Evolutionary conservation across 2,797 vertebrate genomes (phyloP).

Genomic region (Megaceryle alcyon): DNA sequence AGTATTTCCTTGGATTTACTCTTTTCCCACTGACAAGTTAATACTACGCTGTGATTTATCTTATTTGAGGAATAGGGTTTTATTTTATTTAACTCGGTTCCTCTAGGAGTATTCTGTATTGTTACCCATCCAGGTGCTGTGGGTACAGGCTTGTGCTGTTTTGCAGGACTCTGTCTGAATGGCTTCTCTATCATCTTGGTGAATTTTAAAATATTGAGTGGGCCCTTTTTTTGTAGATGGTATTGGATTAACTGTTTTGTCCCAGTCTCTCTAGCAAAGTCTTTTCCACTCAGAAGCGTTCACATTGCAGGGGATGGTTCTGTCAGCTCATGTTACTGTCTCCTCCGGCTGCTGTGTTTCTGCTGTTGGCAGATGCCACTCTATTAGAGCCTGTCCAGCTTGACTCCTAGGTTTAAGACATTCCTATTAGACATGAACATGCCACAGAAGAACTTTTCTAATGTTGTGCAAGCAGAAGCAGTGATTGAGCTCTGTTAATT

Average conservation of each 20-base stretch:
- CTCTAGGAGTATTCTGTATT: not conserved
- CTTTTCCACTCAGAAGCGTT: not conserved
- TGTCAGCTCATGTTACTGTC: not conserved
- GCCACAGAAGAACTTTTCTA: not conserved
- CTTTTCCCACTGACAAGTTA: not conserved
- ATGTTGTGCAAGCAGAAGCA: not conserved
- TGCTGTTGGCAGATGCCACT: not conserved
- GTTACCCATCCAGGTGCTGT: not conserved
- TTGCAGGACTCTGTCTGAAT: not conserved
- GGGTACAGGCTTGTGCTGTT: not conserved
- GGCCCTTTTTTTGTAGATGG: not conserved
- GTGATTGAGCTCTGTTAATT: not conserved
- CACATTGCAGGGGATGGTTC: not conserved
- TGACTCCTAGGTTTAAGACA: not conserved
- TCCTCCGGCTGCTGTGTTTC: not conserved
- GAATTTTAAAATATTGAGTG: not conserved
- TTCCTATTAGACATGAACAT: not conserved
- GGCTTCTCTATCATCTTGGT: not conserved
- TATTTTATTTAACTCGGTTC: not conserved
- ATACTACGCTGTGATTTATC: not conserved
- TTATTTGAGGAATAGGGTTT: not conserved
- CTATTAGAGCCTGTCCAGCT: not conserved
- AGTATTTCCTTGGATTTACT: conserved; percentile 31
- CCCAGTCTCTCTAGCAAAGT: not conserved
- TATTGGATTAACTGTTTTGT: not conserved